Percentiles rank a stretch among this genome's conserved stretches.
These are phyloP conservation scores for Habropoda laboriosa DNA, from an alignment of 1,140 invertebrate species.

Conservation along the genomic window DNA sequence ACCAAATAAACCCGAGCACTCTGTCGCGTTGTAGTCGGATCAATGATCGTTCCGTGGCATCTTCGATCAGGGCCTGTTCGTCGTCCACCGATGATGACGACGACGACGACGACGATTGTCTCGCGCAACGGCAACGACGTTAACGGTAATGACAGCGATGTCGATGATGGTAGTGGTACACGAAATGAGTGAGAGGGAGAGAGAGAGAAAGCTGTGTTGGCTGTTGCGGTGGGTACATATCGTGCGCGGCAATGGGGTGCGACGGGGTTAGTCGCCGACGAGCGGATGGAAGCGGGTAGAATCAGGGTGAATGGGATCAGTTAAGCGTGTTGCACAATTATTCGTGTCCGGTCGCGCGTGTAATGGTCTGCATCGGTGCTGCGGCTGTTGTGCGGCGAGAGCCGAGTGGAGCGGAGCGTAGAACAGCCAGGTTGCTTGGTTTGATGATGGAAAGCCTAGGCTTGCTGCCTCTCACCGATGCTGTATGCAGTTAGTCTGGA, in stretches of 20 bases:
- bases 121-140: conserved; percentile 26
- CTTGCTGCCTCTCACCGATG: conserved; percentile 7
- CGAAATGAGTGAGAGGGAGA: background rate
- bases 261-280: conserved; percentile 72
- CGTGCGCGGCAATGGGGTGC: conserved; percentile 56
- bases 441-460: conserved; percentile 65
- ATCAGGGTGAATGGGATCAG: conserved; percentile 81
- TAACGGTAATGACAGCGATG: conserved; percentile 32
- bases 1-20: too few relatives aligned
- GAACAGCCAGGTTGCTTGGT: conserved; percentile 63
- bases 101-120: conserved; percentile 28
- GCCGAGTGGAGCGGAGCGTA: conserved; percentile 61
- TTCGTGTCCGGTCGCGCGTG: conserved; percentile 82
- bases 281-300: conserved; percentile 79
- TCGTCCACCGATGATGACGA: background rate
- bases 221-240: conserved; percentile 67
- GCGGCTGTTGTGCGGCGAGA: conserved; percentile 79
- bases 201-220: too few relatives aligned
- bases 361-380: conserved; percentile 81
- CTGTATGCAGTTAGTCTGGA: conserved; percentile 57
- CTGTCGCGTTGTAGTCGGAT: too few relatives aligned
- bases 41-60: background rate
- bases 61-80: conserved; percentile 3
- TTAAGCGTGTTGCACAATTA: conserved; percentile 82
- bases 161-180: conserved; percentile 18